These are phyloP conservation scores for Gari tellinella DNA, from an alignment of 2,888 invertebrate genomes.

Conservation along the genomic window DNA sequence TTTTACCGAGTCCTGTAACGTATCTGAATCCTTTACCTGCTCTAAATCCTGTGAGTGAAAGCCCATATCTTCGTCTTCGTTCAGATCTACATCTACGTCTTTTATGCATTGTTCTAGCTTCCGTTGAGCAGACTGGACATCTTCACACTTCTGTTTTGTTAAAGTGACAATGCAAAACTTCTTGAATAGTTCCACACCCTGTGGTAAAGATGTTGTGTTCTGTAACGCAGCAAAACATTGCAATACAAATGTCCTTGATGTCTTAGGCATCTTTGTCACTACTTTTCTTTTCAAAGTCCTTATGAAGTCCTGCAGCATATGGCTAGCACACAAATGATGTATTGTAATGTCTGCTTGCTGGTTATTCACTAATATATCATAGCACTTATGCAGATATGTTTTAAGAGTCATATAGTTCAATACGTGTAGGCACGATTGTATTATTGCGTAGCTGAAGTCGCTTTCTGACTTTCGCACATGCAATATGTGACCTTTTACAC, in stretches of 20 bases:
- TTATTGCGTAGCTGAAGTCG: conserved; percentile 13
- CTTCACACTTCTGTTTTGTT: too few species aligned
- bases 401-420: conserved; percentile 6
- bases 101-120: too few species aligned
- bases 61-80: too few species aligned
- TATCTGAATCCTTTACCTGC: too few species aligned
- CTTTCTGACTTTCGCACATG: background rate
- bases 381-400: conserved; percentile 5
- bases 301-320: conserved; percentile 22
- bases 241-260: conserved; percentile 2
- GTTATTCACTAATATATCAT: too few species aligned
- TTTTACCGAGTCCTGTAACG: too few species aligned
- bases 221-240: conserved; percentile 13
- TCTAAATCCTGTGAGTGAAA: too few species aligned
- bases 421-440: conserved; percentile 9
- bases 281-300: background rate
- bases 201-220: background rate
- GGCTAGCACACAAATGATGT: conserved; percentile 13
- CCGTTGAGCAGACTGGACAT: too few species aligned
- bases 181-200: too few species aligned
- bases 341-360: conserved; percentile 13
- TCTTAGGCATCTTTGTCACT: conserved; percentile 1
- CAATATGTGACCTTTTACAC: background rate
- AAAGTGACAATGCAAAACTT: too few species aligned
- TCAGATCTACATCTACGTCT: too few species aligned